phyloP scores from a whole-genome alignment of 64 coral and sea anemone species.

The Hydrozoanthus tunicans region DNA sequence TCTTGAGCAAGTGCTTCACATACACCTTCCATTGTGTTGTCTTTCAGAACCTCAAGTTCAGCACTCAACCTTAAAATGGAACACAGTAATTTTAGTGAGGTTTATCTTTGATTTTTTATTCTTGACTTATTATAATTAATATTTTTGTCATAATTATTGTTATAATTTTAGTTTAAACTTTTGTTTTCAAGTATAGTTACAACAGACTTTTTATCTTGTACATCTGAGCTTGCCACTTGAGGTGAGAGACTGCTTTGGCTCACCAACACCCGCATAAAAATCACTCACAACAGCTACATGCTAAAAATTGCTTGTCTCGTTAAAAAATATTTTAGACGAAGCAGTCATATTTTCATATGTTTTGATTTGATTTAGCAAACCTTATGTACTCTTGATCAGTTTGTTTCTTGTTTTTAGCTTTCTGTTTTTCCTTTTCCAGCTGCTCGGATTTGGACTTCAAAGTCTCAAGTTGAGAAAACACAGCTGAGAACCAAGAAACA shows the following conservation, averaged over 20 bases:
- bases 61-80: slow-evolving; percentile 49
- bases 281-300: no score
- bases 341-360: no score
- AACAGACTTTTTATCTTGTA: neutral
- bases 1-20: slow-evolving; percentile 73
- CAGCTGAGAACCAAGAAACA: slow-evolving; percentile 2
- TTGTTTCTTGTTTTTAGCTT: slow-evolving; percentile 52
- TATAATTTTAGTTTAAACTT: no score
- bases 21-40: slow-evolving; percentile 69
- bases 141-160: no score
- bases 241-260: neutral
- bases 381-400: slow-evolving; percentile 70
- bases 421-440: slow-evolving; percentile 51
- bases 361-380: neutral
- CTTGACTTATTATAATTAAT: no score
- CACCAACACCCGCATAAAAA: neutral
- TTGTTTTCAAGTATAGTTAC: no score
- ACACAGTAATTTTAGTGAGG: neutral
- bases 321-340: no score
- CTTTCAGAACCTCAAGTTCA: slow-evolving; percentile 67
- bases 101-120: no score
- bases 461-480: slow-evolving; percentile 8
- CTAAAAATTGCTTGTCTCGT: no score
- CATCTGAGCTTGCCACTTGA: neutral
- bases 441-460: neutral